A percentile compares a stretch with the other conserved stretches of the same genome.
Evolutionary conservation across 2,113 vertebrate genomes (phyloP).

Genomic region (Rhizomys pruinosus): DNA sequence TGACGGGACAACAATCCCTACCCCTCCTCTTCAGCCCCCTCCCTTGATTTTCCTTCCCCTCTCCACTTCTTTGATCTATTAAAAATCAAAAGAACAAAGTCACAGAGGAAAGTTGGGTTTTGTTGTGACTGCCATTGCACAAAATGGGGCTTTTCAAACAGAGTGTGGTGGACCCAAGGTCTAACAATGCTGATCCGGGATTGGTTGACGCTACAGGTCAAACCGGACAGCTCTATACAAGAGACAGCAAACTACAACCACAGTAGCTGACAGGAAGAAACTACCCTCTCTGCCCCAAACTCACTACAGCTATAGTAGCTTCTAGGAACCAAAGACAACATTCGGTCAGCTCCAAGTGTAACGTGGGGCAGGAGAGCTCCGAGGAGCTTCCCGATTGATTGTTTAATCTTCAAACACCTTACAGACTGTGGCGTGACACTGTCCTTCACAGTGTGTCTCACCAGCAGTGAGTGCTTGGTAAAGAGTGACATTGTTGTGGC

Average conservation of each 20-base stretch:
- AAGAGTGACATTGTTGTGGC: background rate
- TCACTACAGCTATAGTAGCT: background rate
- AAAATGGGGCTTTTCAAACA: conserved; percentile 83
- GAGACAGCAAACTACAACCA: background rate
- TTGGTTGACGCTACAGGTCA: conserved; percentile 56
- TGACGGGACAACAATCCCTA: conserved; percentile 94
- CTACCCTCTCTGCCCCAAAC: background rate
- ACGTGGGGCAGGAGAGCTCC: background rate
- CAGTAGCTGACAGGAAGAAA: background rate
- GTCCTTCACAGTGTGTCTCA: background rate
- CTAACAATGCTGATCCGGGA: conserved; percentile 54
- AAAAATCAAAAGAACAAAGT: conserved; percentile 94
- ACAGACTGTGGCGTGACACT: background rate
- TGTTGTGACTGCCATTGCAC: conserved; percentile 85
- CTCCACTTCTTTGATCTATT: conserved; percentile 93
- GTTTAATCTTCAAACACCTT: background rate
- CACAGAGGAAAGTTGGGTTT: conserved; percentile 87
- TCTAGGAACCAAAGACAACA: background rate
- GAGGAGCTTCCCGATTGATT: background rate
- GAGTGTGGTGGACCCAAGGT: conserved; percentile 53
- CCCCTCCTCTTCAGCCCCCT: conserved; percentile 72
- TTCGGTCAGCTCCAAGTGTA: background rate
- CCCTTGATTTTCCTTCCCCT: conserved; percentile 77
- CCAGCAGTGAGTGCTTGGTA: background rate
- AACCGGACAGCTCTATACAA: conserved; percentile 55